Evolutionary conservation across 2,113 vertebrate genomes (phyloP).

Genomic region (Daboia siamensis): DNA sequence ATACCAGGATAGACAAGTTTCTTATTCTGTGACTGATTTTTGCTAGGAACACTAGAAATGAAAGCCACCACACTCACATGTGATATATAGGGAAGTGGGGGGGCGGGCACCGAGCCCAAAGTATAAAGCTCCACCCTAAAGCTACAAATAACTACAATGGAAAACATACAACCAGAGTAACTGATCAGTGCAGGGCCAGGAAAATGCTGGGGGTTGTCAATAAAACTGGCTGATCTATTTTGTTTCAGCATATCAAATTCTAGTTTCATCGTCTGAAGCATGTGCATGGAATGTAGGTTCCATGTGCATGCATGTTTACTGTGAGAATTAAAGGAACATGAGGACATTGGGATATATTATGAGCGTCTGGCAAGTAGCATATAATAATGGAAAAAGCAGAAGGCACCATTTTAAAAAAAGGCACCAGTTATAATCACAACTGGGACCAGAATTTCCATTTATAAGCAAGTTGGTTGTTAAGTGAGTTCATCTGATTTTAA

Average conservation of each 20-base stretch:
- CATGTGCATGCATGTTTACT: neutral
- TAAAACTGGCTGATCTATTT: neutral
- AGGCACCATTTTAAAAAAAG: neutral
- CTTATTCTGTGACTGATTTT: neutral
- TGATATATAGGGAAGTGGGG: too few relatives aligned
- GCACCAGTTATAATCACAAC: neutral
- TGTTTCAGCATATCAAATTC: neutral
- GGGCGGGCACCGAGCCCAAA: neutral
- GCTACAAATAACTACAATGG: neutral
- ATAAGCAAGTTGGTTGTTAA: neutral
- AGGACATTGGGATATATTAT: neutral
- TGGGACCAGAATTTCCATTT: neutral
- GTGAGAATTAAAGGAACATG: neutral
- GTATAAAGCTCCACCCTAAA: neutral
- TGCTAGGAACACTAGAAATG: neutral
- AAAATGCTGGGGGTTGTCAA: neutral
- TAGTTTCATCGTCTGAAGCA: neutral
- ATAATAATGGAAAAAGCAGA: neutral
- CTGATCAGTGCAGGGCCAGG: neutral
- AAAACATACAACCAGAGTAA: neutral
- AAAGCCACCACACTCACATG: neutral
- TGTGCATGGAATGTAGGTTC: neutral
- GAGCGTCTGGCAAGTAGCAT: neutral
- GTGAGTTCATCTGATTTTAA: neutral
- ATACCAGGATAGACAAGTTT: neutral